Base-by-base conservation (phyloP, 1,140 invertebrate genomes). In the Apis laboriosa region DNA sequence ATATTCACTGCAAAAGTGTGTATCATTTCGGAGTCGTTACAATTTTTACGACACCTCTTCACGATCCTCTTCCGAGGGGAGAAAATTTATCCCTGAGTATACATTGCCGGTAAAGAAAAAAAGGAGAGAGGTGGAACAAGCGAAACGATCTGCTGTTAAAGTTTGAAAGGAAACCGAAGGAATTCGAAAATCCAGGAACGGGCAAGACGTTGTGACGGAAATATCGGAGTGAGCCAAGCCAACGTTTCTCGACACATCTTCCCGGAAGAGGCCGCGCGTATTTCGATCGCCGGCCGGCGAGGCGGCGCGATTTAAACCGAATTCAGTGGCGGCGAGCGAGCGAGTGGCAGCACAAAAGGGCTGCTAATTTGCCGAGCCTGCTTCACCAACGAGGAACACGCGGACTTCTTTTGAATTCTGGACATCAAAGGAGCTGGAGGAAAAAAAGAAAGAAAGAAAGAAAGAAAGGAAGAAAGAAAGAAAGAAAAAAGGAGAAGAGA, bases 291-390 rank as follows among this genome's bases (percentile, higher is more conserved):
- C n/a, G 77, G 82, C 73, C 64, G 73, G 79, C 79, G 86, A 28
- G 17, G 72, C 56, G 34, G 72, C 72, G 56, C 72, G 72, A 63
- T 75, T 75, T 85, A 89, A 88, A 84, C 87, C 73, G 87, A 88
- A 88, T 88, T 88, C 73, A 77, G 64, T 82, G 85, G 81, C 87
- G 80, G 87, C 76, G 85, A 89, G 76, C 77, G 72, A 85, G 72
- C 84, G 87, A 89, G 79, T 89, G 88, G 88, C 84, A 85, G 86
- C 83, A 89, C 87, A 89, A 89, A 87, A 75, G 77, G 85, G 77
- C 84, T 86, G 85, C 88, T 89, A 89, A 89, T 89, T 89, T 87
- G 79, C 53, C 84, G 77, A 43, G 64, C 75, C 79, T 43, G 77
- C 84, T 74, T 80, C 80, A 60, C 63, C 55, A 79, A 55, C 53